Base-by-base conservation (phyloP, 2,888 invertebrate genomes). In the Ceramica pisi region DNA sequence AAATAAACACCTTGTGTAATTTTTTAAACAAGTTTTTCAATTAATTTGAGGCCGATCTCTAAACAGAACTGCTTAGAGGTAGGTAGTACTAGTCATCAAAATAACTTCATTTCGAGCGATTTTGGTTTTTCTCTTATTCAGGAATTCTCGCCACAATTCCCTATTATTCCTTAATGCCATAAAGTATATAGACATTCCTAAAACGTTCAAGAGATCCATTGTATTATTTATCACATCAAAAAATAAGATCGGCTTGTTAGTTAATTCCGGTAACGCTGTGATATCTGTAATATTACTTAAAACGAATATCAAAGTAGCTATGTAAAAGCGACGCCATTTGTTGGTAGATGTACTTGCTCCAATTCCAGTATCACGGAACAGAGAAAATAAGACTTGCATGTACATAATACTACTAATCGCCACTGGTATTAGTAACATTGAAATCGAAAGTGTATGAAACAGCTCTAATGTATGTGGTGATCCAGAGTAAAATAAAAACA, bases 151-250 rank as follows among this genome's bases (percentile, higher is more conserved):
- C n/a, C n/a, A n/a, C n/a, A n/a, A n/a, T n/a, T n/a, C n/a, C n/a
- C n/a, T n/a, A n/a, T n/a, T n/a, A n/a, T n/a, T n/a, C n/a, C n/a
- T n/a, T n/a, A n/a, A n/a, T n/a, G n/a, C n/a, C n/a, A n/a, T n/a
- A 67, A 19, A 23, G 53, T 68, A 14, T 35, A 67, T 53, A 46
- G 19, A 55, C 46, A 69, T 38, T 38, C 26, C 61, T 14, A 71
- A 31, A 1, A 48, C 50, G 38, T 69, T 71, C 23, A 68, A 55
- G 12, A 35, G 46, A 7, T 64, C 55, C n/a, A n/a, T 35, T 10
- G 55, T 19, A 1, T 35, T n/a, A 23, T 53, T 55, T 23, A 65
- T 55, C 7, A 53, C 14, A 64, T 62, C 48, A 35, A 62, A 21
- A 1, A 21, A 1, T 5, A 48, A 48, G 16, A 62, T 62, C 16